Evolutionary conservation across 2,113 vertebrate genomes (phyloP).

Genomic region (Rynchops niger): DNA sequence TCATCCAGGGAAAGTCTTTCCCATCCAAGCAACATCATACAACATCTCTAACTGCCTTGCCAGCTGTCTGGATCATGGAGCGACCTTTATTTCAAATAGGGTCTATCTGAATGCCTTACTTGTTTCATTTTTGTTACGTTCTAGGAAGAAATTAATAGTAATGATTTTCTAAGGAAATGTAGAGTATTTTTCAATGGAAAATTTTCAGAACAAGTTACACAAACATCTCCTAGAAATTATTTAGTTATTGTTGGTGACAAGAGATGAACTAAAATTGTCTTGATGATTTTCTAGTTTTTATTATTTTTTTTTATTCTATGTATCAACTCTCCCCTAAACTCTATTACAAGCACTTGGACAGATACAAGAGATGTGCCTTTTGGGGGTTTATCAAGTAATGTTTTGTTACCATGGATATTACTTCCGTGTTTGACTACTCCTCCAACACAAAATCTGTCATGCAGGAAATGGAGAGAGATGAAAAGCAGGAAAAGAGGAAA

Average conservation of each 20-base stretch:
- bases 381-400: background rate
- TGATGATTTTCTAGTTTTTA: background rate
- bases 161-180: background rate
- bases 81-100: background rate
- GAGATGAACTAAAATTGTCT: background rate
- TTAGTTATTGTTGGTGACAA: background rate
- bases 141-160: background rate
- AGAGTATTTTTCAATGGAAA: background rate
- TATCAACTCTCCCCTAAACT: background rate
- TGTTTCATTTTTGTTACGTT: background rate
- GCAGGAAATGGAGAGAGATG: background rate
- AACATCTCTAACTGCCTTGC: background rate
- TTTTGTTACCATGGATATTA: background rate
- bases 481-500: background rate
- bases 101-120: background rate
- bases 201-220: background rate
- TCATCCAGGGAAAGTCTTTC: background rate
- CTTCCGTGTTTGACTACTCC: background rate
- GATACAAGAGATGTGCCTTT: background rate
- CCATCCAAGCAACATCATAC: background rate
- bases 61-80: background rate
- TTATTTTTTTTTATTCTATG: background rate
- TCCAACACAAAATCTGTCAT: background rate
- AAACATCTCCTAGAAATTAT: background rate
- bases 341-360: background rate